phyloP scores from a whole-genome alignment of 2,113 vertebrate species.

The Athene noctua region DNA sequence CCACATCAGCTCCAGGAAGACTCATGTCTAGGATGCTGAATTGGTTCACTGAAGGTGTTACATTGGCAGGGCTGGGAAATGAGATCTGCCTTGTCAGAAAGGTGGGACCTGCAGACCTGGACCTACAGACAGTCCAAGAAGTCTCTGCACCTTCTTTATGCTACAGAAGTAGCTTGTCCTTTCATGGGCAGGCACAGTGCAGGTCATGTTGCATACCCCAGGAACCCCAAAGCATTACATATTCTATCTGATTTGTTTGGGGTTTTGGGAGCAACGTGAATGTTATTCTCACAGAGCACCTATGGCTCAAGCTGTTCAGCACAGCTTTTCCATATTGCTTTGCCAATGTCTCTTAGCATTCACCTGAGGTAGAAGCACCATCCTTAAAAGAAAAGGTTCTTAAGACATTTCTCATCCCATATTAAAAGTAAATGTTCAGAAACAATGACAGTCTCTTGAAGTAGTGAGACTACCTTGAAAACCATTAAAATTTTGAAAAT shows the following conservation, averaged over 20 bases:
- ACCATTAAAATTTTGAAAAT: background rate
- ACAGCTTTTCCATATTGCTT: background rate
- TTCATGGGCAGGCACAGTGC: background rate
- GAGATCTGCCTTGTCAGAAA: background rate
- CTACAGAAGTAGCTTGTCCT: background rate
- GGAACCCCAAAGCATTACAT: background rate
- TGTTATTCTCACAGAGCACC: background rate
- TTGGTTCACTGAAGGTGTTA: background rate
- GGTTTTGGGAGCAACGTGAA: background rate
- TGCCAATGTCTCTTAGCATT: background rate
- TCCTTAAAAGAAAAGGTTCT: background rate
- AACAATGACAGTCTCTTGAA: background rate
- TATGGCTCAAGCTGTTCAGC: background rate
- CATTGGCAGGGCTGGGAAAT: background rate
- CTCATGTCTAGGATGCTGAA: background rate
- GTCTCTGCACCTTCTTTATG: background rate
- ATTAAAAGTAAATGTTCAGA: background rate
- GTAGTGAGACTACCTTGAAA: background rate
- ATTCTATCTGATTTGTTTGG: background rate
- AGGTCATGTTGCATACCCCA: background rate
- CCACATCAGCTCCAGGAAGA: background rate
- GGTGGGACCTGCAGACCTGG: background rate
- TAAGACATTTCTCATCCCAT: background rate
- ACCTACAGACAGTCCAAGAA: background rate
- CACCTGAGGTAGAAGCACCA: background rate